Evolutionary conservation across 1,140 invertebrate species (phyloP), one percentile per base, ranked within the genome.

Genomic region (Drosophila leontia): DNA sequence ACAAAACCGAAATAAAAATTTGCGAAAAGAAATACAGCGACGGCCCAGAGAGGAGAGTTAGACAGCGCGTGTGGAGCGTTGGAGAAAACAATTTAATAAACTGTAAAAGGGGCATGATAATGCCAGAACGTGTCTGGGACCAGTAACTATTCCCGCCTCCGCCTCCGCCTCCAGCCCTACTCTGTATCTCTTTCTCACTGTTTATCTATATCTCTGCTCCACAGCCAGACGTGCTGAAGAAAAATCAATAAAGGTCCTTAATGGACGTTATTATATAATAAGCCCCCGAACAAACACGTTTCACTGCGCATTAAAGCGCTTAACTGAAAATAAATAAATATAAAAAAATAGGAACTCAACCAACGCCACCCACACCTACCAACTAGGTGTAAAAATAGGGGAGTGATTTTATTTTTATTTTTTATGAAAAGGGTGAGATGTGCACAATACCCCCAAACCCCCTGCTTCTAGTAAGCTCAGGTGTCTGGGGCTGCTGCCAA

Each of bases 221-320:
- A 1, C 19, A 32, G 58, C 67, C 74, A 81, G 77, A 88, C 81
- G 85, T 85, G 81, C 78, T 72, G 67, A 79, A 85, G 69, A 62
- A 88, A 88, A 88, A 88, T 88, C 85, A 88, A 88, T 88, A 88
- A 88, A 90, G 76, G 75, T 56, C 82, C 81, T 61, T 90, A 88
- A 88, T 88, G 85, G 78, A 88, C 87, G 78, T 84, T 85, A 85
- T 90, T 88, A 85, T 88, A 90, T 88, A 88, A 90, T 90, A 88
- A 90, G 85, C 85, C 65, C 48, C 60, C 62, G 60, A 81, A 74
- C 85, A 82, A 90, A 85, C 85, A 82, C 85, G 78, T 78, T 69
- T 78, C 77, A 61, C 32, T 58, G 68, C 70, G 78, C 82, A 86
- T 86, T 86, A 72, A 78, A 82, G 69, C 79, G 67, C 78, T 84